Percentiles rank a stretch among this genome's conserved stretches.
phyloP scores from a whole-genome alignment of 2,797 vertebrate genomes.

The Eulemur coronatus region DNA sequence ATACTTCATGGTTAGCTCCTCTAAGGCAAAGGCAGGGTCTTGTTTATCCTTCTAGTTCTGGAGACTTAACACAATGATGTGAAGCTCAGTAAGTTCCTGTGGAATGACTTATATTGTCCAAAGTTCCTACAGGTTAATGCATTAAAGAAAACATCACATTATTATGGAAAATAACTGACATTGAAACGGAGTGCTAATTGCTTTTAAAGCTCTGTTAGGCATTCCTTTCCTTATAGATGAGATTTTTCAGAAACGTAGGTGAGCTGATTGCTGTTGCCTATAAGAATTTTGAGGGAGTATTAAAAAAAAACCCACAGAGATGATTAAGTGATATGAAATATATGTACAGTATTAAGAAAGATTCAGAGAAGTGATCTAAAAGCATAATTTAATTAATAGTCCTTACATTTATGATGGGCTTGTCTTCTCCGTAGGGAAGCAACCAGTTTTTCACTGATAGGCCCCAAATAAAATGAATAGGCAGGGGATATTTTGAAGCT shows the following conservation, averaged over 20 bases:
- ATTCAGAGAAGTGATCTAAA: neutral
- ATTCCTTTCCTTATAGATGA: neutral
- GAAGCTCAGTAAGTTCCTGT: neutral
- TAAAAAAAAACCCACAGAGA: neutral
- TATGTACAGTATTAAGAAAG: neutral
- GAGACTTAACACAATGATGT: neutral
- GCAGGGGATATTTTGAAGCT: neutral
- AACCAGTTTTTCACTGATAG: neutral
- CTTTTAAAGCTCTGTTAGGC: neutral
- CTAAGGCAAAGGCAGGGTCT: neutral
- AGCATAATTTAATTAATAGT: neutral
- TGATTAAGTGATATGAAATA: neutral
- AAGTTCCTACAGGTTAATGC: neutral
- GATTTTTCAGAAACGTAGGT: neutral
- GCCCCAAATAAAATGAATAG: neutral
- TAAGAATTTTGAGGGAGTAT: slow-evolving; percentile 17
- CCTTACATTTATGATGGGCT: neutral
- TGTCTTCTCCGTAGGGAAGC: neutral
- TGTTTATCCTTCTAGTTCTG: neutral
- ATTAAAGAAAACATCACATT: neutral
- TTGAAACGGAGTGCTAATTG: neutral
- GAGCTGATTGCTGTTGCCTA: neutral
- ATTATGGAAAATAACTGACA: neutral
- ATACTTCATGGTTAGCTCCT: neutral
- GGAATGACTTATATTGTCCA: neutral